These are phyloP conservation scores for Periophthalmodon schlosseri DNA, from an alignment of 2,113 vertebrate species.

Conservation along the genomic window DNA sequence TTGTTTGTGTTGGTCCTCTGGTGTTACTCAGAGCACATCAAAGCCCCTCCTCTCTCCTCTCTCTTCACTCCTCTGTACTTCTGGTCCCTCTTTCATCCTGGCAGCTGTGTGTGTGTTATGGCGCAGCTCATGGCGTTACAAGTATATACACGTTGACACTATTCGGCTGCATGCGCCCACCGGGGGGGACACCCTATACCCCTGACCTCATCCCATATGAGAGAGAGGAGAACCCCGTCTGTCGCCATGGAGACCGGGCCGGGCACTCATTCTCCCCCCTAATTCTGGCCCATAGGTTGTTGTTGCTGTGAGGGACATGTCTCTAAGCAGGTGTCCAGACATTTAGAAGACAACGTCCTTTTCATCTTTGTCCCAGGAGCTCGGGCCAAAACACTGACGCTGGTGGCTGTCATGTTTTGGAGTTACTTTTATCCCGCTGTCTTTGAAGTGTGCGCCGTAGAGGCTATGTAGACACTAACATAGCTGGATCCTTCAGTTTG, in stretches of 20 bases:
- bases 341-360: slow-evolving; percentile 42
- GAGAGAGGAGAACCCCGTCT: slow-evolving; percentile 39
- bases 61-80: slow-evolving; percentile 28
- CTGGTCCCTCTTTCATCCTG: slow-evolving; percentile 53
- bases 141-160: slow-evolving; percentile 61
- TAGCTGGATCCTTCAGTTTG: background rate
- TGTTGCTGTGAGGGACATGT: slow-evolving; percentile 45
- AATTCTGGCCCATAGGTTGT: slow-evolving; percentile 3
- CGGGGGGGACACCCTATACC: slow-evolving; percentile 43
- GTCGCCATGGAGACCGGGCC: slow-evolving; percentile 53
- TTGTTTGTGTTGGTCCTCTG: slow-evolving; percentile 21
- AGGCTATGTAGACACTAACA: slow-evolving; percentile 3
- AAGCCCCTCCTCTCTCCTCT: slow-evolving; percentile 34
- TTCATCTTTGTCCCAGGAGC: slow-evolving; percentile 56
- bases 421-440: slow-evolving; percentile 52
- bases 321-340: slow-evolving; percentile 64
- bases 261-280: slow-evolving; percentile 42
- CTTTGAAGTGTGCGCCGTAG: slow-evolving; percentile 55
- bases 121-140: slow-evolving; percentile 27
- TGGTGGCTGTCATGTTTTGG: slow-evolving; percentile 38
- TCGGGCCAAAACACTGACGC: slow-evolving; percentile 23
- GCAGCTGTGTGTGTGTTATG: slow-evolving; percentile 61
- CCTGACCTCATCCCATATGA: slow-evolving; percentile 21
- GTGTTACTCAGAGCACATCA: slow-evolving; percentile 51
- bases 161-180: slow-evolving; percentile 45